Evolutionary conservation across 92 coral and sea anemone genomes (phyloP).

Genomic region (Meandrina meandrites): DNA sequence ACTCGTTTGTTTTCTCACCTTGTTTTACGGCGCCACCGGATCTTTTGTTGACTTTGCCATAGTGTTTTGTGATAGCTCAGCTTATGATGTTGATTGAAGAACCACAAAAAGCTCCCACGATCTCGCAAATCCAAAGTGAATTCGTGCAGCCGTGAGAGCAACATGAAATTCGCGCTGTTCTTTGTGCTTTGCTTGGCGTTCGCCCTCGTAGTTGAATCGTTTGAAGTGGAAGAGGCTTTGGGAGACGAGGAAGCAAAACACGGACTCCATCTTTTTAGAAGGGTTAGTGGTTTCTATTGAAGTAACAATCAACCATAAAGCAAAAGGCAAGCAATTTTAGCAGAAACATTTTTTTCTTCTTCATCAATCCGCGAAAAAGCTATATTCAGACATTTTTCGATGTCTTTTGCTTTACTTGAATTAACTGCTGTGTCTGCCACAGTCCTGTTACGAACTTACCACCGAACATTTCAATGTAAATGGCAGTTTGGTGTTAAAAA

Average conservation of each 20-base stretch:
- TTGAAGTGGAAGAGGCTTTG: neutral
- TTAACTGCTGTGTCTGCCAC: too few species aligned
- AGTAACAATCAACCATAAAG: too few species aligned
- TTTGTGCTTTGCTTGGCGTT: conserved; percentile 2
- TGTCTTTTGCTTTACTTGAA: too few species aligned
- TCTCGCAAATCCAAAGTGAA: too few species aligned
- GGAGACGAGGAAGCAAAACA: conserved; percentile 8
- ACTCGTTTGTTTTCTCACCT: neutral
- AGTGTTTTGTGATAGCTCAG: neutral
- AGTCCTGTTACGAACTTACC: too few species aligned
- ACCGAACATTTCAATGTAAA: too few species aligned
- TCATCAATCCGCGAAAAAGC: too few species aligned
- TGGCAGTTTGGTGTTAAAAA: too few species aligned
- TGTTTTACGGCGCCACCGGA: neutral
- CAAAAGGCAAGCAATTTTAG: too few species aligned
- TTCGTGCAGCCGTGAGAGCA: neutral
- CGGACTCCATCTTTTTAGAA: neutral
- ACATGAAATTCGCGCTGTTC: neutral
- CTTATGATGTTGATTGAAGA: neutral
- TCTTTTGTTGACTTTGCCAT: neutral
- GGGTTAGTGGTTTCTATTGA: neutral
- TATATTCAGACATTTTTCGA: too few species aligned
- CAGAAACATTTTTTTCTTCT: too few species aligned
- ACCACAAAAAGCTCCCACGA: neutral
- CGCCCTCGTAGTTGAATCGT: neutral